Evolutionary conservation across 1,140 invertebrate species (phyloP).

Genomic region (Helicoverpa armigera): DNA sequence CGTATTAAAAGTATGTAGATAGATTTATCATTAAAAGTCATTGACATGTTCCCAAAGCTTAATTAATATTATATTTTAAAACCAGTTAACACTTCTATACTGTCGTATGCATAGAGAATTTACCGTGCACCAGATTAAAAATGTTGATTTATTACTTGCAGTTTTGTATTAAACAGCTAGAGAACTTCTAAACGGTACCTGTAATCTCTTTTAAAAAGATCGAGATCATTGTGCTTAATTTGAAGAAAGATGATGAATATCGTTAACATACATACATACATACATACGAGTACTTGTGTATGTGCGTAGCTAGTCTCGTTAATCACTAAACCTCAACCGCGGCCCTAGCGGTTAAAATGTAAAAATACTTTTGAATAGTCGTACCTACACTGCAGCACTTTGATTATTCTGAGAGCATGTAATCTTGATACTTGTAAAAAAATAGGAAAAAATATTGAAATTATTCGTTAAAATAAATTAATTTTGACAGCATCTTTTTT

Average conservation of each 20-base stretch:
- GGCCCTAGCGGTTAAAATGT: slow-evolving; percentile 12
- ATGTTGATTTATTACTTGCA: too few relatives aligned
- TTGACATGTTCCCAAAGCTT: neutral
- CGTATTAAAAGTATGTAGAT: too few relatives aligned
- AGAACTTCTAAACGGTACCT: neutral
- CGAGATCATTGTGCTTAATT: slow-evolving; percentile 14
- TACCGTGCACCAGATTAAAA: too few relatives aligned
- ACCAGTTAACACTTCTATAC: too few relatives aligned
- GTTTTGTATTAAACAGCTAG: too few relatives aligned
- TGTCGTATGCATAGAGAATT: too few relatives aligned
- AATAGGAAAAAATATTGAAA: neutral
- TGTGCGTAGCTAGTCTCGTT: slow-evolving; percentile 54
- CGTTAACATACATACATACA: slow-evolving; percentile 44
- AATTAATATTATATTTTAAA: neutral
- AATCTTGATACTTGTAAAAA: slow-evolving; percentile 3
- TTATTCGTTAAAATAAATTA: too few relatives aligned
- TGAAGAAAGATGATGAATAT: slow-evolving; percentile 43
- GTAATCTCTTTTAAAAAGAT: neutral
- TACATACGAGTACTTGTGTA: neutral
- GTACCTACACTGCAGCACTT: neutral
- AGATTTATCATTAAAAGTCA: neutral
- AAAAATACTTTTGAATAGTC: neutral
- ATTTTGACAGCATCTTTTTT: too few relatives aligned
- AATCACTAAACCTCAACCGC: slow-evolving; percentile 36
- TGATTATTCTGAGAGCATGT: neutral